phyloP scores from a whole-genome alignment of 2,113 vertebrate genomes.

The Hypomesus transpacificus region DNA sequence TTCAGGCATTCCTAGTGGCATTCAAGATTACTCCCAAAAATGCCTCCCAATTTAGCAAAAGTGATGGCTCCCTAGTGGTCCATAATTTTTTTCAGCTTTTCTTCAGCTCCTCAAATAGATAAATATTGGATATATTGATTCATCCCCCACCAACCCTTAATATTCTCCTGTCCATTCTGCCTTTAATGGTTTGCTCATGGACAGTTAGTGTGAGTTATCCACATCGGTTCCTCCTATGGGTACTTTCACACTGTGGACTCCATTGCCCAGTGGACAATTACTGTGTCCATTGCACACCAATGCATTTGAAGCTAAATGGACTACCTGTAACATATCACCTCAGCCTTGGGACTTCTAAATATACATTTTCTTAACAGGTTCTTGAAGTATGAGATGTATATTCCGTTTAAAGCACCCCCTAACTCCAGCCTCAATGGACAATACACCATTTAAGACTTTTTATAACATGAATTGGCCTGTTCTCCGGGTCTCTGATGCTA shows the following conservation, averaged over 20 bases:
- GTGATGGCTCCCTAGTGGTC: slow-evolving; percentile 49
- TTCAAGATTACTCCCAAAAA: slow-evolving; percentile 2
- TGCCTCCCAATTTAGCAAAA: slow-evolving; percentile 19
- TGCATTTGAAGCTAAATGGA: slow-evolving; percentile 66
- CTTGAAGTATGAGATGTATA: slow-evolving; percentile 65
- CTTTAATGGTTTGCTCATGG: slow-evolving; percentile 54
- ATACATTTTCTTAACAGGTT: slow-evolving; percentile 67
- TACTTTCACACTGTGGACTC: slow-evolving; percentile 37
- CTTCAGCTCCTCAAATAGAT: slow-evolving; percentile 41
- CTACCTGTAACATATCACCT: slow-evolving; percentile 54
- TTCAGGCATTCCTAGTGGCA: not conserved
- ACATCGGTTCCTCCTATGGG: slow-evolving; percentile 43
- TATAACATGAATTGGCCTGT: slow-evolving; percentile 62
- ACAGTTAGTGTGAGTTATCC: slow-evolving; percentile 67
- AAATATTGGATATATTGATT: slow-evolving; percentile 65
- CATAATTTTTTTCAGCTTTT: slow-evolving; percentile 44
- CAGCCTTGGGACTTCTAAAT: slow-evolving; percentile 57
- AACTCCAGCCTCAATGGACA: slow-evolving; percentile 63
- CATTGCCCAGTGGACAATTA: slow-evolving; percentile 62
- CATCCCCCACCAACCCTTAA: slow-evolving; percentile 29
- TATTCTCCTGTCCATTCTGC: slow-evolving; percentile 19
- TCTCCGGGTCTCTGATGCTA: slow-evolving; percentile 40
- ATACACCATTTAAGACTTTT: slow-evolving; percentile 55
- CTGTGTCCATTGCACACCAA: slow-evolving; percentile 53
- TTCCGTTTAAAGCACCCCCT: slow-evolving; percentile 56